Evolutionary conservation across 2,113 vertebrate species (phyloP).

Genomic region (Erinaceus europaeus): DNA sequence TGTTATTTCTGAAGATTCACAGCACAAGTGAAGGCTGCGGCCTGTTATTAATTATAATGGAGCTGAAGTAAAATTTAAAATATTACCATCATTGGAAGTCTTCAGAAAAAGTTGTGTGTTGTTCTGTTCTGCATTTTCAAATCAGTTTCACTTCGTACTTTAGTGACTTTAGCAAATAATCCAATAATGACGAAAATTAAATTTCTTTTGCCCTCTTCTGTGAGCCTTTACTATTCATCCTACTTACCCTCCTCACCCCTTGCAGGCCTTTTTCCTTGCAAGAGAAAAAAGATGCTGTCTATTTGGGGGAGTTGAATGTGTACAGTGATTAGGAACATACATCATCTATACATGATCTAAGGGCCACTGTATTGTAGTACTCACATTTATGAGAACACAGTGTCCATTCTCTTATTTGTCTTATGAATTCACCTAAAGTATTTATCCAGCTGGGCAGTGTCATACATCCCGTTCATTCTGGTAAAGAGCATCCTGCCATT

Average conservation of each 20-base stretch:
- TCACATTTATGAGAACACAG: background rate
- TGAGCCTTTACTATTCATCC: conserved; percentile 13
- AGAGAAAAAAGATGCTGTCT: background rate
- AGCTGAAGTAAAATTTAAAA: conserved; percentile 27
- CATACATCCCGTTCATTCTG: background rate
- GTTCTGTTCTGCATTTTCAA: background rate
- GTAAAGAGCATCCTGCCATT: background rate
- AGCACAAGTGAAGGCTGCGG: background rate
- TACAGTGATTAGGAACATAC: background rate
- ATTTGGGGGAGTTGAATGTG: background rate
- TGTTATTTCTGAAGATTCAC: background rate
- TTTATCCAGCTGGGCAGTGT: background rate
- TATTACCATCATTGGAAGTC: too few relatives aligned
- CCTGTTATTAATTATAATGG: background rate
- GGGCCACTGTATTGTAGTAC: background rate
- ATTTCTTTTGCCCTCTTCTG: conserved; percentile 13
- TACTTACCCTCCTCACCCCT: background rate
- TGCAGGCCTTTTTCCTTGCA: background rate
- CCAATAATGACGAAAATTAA: background rate
- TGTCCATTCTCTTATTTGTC: background rate
- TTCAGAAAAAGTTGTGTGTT: too few relatives aligned
- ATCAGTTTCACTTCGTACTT: conserved; percentile 23
- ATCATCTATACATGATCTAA: background rate
- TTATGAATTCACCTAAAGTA: conserved; percentile 2
- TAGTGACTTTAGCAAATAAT: background rate